phyloP scores from a whole-genome alignment of 1,140 invertebrate species.

The Ridgeia piscesae region DNA sequence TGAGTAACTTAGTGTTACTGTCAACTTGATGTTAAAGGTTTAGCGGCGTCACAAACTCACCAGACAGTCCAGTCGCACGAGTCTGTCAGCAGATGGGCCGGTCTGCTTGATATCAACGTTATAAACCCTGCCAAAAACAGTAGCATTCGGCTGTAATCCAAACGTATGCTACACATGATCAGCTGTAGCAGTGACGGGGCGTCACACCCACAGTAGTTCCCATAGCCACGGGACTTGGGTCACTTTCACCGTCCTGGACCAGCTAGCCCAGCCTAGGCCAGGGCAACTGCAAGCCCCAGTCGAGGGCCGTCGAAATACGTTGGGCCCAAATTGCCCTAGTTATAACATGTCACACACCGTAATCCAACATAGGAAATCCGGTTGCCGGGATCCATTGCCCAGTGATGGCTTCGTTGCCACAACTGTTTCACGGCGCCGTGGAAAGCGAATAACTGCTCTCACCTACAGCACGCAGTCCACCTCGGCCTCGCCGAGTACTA shows the following conservation, averaged over 20 bases:
- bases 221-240: background rate
- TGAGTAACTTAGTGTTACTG: background rate
- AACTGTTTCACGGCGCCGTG: background rate
- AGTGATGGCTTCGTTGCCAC: background rate
- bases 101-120: background rate
- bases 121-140: background rate
- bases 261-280: too few species aligned
- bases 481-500: background rate
- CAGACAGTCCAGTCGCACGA: background rate
- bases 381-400: background rate
- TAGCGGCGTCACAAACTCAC: background rate
- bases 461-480: background rate
- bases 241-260: background rate
- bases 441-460: background rate
- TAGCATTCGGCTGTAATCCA: background rate
- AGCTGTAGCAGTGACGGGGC: background rate
- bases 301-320: background rate
- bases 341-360: background rate
- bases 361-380: background rate
- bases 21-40: background rate
- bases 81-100: background rate
- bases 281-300: background rate
- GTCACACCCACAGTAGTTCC: background rate
- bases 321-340: background rate
- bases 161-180: background rate